phyloP scores from a whole-genome alignment of 2,113 vertebrate species.

The Danionella cerebrum region DNA sequence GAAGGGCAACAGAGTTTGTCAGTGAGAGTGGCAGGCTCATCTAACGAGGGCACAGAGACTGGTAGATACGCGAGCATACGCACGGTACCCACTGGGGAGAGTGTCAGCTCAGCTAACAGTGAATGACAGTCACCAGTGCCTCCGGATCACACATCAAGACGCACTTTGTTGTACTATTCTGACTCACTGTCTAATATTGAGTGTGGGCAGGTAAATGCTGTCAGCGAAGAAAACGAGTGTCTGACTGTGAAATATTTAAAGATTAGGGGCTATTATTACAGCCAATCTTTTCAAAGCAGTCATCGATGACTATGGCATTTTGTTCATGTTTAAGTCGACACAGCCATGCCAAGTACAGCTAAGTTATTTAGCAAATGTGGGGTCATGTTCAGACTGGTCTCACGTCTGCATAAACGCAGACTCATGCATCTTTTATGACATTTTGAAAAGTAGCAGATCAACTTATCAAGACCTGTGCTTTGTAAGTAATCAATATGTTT shows the following conservation, averaged over 20 bases:
- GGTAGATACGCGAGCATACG: background rate
- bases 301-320: background rate
- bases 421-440: background rate
- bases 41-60: background rate
- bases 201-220: background rate
- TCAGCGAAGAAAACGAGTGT: background rate
- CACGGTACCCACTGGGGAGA: conserved; percentile 19
- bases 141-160: conserved; percentile 14
- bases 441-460: background rate
- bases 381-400: background rate
- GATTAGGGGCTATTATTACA: background rate
- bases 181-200: background rate
- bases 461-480: background rate
- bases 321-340: background rate
- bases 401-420: background rate
- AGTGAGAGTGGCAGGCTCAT: background rate
- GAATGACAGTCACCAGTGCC: conserved; percentile 34
- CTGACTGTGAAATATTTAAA: background rate
- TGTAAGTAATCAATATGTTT: background rate
- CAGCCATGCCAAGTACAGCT: background rate
- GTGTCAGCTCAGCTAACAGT: conserved; percentile 33
- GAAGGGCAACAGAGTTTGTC: background rate
- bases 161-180: background rate
- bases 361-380: too few species aligned
- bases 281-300: too few species aligned